A percentile compares a stretch with the other conserved stretches of the same genome.
These are phyloP conservation scores for Oplegnathus fasciatus DNA, from an alignment of 2,113 vertebrate species.

Conservation along the genomic window DNA sequence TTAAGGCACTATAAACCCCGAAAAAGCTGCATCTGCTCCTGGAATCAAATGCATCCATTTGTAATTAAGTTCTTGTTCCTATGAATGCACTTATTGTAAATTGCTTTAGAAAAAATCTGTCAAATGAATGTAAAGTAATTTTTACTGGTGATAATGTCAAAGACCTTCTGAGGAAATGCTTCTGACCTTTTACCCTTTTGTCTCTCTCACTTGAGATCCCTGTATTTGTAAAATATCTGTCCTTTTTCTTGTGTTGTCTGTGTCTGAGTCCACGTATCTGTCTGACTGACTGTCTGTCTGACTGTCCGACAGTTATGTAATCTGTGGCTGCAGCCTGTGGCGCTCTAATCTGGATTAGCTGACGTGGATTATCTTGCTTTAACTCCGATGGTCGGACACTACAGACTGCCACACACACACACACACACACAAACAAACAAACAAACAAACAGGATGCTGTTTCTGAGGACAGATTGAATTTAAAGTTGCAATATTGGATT, in stretches of 20 bases:
- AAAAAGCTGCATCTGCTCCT: background rate
- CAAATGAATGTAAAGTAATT: background rate
- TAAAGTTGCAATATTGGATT: constrained; percentile 22
- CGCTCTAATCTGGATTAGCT: constrained; percentile 78
- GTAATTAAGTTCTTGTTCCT: background rate
- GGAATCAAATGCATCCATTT: background rate
- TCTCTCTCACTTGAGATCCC: background rate
- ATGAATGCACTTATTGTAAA: background rate
- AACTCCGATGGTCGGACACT: constrained; percentile 52
- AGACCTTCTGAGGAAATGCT: background rate
- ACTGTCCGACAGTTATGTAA: constrained; percentile 65
- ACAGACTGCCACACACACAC: constrained; percentile 25
- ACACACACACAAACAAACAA: constrained; percentile 33
- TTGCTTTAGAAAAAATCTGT: background rate
- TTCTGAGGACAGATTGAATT: constrained; percentile 25
- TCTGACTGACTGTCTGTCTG: background rate
- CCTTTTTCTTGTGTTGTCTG: background rate
- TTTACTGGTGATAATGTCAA: background rate
- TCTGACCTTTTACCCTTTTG: background rate
- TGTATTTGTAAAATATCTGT: background rate
- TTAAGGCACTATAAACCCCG: background rate
- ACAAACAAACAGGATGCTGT: constrained; percentile 25
- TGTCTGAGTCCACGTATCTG: background rate
- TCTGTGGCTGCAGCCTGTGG: constrained; percentile 42
- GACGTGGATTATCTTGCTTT: constrained; percentile 70